A percentile compares a stretch with the other conserved stretches of the same genome.
phyloP scores from a whole-genome alignment of 2,797 vertebrate genomes.

The Pseudochirops corinnae region DNA sequence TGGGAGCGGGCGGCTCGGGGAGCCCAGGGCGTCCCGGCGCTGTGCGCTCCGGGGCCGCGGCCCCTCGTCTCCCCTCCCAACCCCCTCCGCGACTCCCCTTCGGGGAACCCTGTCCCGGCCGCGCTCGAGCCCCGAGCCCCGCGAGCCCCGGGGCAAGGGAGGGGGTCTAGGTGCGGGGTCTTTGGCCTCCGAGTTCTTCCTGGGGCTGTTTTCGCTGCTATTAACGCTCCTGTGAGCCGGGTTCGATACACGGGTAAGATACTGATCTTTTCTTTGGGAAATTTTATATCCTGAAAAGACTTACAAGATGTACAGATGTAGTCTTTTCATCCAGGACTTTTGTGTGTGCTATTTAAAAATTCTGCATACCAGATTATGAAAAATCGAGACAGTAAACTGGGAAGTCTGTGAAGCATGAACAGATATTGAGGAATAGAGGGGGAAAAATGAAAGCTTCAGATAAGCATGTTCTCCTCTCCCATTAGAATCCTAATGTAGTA shows the following conservation, averaged over 20 bases:
- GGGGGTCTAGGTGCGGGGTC: too few relatives aligned
- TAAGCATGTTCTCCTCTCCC: slow-evolving; percentile 10
- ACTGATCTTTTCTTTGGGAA: background rate
- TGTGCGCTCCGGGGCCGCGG: too few relatives aligned
- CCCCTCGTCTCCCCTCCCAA: too few relatives aligned
- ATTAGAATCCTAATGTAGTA: slow-evolving; percentile 59
- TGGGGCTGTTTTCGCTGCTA: background rate
- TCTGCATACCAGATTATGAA: slow-evolving; percentile 34
- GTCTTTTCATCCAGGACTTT: background rate
- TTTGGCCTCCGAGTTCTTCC: too few relatives aligned
- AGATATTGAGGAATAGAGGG: slow-evolving; percentile 17
- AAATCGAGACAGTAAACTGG: background rate
- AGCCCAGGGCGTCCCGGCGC: too few relatives aligned
- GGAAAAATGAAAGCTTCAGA: slow-evolving; percentile 31
- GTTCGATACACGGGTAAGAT: slow-evolving; percentile 10
- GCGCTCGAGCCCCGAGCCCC: too few relatives aligned
- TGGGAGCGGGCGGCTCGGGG: too few relatives aligned
- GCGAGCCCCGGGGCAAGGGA: too few relatives aligned
- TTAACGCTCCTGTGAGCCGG: background rate
- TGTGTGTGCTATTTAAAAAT: slow-evolving; percentile 7
- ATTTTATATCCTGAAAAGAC: background rate
- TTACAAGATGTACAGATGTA: slow-evolving; percentile 9
- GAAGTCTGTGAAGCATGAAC: slow-evolving; percentile 58
- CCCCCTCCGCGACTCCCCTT: too few relatives aligned
- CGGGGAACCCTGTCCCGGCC: too few relatives aligned